Evolutionary conservation across 2,888 invertebrate genomes (phyloP).

Genomic region (Smittia aterrima): DNA sequence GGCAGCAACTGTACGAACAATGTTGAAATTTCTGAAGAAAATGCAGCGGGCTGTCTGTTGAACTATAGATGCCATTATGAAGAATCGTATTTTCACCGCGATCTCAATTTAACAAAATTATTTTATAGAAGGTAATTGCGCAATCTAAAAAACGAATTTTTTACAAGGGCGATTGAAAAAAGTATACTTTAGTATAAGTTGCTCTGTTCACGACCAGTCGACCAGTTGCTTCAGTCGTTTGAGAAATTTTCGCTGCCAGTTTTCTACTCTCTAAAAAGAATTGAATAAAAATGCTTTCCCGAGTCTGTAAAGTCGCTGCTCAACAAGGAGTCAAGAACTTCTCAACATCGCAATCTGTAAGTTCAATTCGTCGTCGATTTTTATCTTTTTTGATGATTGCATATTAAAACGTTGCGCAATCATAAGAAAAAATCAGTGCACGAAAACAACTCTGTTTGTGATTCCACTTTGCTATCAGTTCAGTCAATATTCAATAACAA

Average conservation of each 20-base stretch:
- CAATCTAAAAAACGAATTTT: background rate
- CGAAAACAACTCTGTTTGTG: background rate
- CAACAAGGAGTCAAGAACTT: conserved; percentile 62
- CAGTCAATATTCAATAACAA: background rate
- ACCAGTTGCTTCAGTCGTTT: background rate
- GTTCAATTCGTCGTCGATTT: conserved; percentile 30
- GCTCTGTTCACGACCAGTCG: background rate
- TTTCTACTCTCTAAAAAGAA: background rate
- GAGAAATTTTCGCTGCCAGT: background rate
- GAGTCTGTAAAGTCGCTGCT: conserved; percentile 60
- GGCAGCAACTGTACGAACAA: background rate
- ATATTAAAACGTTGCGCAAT: conserved; percentile 27
- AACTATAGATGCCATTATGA: conserved; percentile 28
- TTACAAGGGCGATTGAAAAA: background rate
- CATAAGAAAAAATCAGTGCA: background rate
- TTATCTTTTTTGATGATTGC: background rate
- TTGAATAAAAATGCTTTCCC: conserved; percentile 61
- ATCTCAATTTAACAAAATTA: background rate
- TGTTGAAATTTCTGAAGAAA: conserved; percentile 27
- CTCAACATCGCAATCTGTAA: conserved; percentile 61
- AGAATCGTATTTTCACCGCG: background rate
- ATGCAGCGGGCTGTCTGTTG: conserved; percentile 33
- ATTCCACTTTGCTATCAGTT: background rate
- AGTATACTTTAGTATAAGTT: background rate
- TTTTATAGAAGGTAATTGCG: background rate